Percentiles rank a stretch among this genome's conserved stretches.
Conservation (phyloP, 2,113 vertebrate species). For the Microtus montanus region DNA sequence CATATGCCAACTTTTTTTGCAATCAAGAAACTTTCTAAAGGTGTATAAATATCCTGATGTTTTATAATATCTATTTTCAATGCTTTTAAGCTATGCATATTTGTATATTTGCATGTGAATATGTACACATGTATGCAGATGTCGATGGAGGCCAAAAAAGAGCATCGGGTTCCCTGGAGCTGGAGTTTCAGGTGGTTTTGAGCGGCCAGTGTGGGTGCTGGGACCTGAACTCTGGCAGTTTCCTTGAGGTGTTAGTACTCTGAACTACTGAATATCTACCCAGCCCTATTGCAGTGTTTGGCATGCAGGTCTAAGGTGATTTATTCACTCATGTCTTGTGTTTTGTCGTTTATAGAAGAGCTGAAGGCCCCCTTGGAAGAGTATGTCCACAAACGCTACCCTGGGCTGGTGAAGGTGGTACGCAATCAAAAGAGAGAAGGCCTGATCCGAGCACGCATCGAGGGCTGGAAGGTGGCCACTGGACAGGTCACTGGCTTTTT, state of each 20-base stretch:
- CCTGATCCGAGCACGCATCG: constrained; percentile 95
- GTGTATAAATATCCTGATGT: background rate
- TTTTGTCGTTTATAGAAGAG: constrained; percentile 88
- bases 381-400: constrained; percentile 97
- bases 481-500: constrained; percentile 97
- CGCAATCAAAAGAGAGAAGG: constrained; percentile 97
- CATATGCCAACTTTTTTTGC: background rate
- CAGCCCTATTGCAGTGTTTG: rapidly evolving
- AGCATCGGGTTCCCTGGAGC: background rate
- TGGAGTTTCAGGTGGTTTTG: background rate
- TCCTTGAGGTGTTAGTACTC: background rate
- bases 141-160: background rate
- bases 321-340: background rate
- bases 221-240: background rate
- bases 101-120: background rate
- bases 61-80: background rate
- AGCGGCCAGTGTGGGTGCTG: background rate
- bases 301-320: background rate
- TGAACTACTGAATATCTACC: no score
- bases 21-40: background rate
- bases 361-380: constrained; percentile 96
- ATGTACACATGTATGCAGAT: background rate
- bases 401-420: constrained; percentile 96
- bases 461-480: constrained; percentile 96
- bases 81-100: background rate